Percentiles rank a stretch among this genome's conserved stretches.
These are phyloP conservation scores for Gerris lacustris DNA, from an alignment of 2,888 invertebrate species.

Conservation along the genomic window DNA sequence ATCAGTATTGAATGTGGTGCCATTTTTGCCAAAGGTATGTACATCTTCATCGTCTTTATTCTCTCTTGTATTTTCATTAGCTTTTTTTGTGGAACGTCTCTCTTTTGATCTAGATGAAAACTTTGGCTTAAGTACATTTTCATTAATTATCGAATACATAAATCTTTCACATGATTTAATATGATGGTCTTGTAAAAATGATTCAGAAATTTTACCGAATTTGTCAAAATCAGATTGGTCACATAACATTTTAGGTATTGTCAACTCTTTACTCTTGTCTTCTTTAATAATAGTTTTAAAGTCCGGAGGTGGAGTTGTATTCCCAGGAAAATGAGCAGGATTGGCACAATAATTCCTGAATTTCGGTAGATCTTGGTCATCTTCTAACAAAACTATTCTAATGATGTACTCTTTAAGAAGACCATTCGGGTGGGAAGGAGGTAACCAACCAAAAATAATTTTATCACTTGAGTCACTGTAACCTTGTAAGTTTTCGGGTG, in stretches of 20 bases:
- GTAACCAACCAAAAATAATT: slow-evolving; percentile 46
- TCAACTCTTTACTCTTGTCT: neutral
- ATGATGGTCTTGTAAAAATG: neutral
- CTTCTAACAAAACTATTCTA: slow-evolving; percentile 32
- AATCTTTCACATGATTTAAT: neutral
- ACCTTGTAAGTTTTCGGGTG: slow-evolving; percentile 35
- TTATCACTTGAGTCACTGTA: slow-evolving; percentile 37
- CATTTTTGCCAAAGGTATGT: slow-evolving; percentile 34
- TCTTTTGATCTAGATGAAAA: slow-evolving; percentile 2
- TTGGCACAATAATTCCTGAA: slow-evolving; percentile 39
- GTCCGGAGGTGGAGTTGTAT: slow-evolving; percentile 18
- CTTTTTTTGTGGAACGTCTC: neutral
- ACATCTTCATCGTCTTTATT: slow-evolving; percentile 33
- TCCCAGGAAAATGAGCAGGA: slow-evolving; percentile 7
- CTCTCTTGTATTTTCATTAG: neutral
- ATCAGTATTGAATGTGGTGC: slow-evolving; percentile 17
- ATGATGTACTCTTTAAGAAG: slow-evolving; percentile 45
- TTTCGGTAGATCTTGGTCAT: slow-evolving; percentile 32
- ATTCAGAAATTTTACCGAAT: neutral
- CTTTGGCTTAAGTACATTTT: slow-evolving; percentile 1
- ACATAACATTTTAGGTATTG: neutral
- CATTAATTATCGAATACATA: neutral
- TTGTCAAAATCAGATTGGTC: slow-evolving; percentile 2
- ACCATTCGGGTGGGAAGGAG: slow-evolving; percentile 48
- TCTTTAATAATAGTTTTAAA: slow-evolving; percentile 18